phyloP scores from a whole-genome alignment of 2,113 vertebrate species.

The Phaetusa simplex region DNA sequence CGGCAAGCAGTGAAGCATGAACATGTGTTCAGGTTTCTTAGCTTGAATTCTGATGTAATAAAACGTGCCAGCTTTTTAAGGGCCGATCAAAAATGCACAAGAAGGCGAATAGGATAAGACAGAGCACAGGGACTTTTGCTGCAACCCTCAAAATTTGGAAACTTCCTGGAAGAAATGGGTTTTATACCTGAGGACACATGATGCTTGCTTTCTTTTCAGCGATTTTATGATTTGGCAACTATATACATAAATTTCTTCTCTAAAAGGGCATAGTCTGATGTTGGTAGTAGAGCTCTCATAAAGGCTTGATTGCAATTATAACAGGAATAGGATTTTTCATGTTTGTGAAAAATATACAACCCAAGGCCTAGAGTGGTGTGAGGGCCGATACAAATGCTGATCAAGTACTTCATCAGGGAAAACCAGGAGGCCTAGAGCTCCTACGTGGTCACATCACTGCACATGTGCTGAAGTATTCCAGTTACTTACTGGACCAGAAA shows the following conservation, averaged over 20 bases:
- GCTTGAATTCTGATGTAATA: not conserved
- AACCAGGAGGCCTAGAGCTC: not conserved
- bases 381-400: not conserved
- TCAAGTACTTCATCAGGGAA: not conserved
- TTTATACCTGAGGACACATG: not conserved
- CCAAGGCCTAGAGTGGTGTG: fast-evolving
- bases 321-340: fast-evolving
- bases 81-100: not conserved
- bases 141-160: not conserved
- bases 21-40: not conserved
- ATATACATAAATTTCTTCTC: not conserved
- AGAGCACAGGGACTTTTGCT: not conserved
- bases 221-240: not conserved
- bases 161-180: not conserved
- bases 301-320: not conserved
- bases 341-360: not conserved
- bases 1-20: not conserved
- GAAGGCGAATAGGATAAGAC: not conserved
- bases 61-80: not conserved
- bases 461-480: not conserved
- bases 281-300: not conserved
- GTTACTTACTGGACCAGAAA: not conserved
- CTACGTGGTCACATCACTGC: not conserved
- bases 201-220: not conserved
- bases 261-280: not conserved